Base-by-base conservation (phyloP, 2,113 vertebrate genomes). In the Petrocephalus zakoni region DNA sequence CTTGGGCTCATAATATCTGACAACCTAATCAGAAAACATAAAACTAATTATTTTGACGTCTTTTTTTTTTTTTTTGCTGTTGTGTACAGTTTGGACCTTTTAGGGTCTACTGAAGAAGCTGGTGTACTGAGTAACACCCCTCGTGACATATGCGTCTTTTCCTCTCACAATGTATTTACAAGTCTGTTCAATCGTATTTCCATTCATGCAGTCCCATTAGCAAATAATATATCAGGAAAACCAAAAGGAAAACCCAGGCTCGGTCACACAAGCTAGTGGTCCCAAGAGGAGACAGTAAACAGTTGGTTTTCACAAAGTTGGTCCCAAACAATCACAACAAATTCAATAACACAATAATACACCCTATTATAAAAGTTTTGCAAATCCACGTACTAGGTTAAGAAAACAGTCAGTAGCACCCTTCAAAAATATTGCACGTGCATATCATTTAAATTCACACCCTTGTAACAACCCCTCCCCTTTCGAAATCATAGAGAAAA, bases 351-450 rank as follows among this genome's bases (percentile, higher is more conserved):
- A 72, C 68, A 82, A 82, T 87, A 87, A 89, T 47, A 87, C 89
- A 89, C 85, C 37, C 55, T 55, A 78, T 55, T 86, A 68, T 46
- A 87, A 89, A 89, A 89, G 52, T 52, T 78, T 58, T 37, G 22
- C 58, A 88, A 85, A 89, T 89, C 55, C 81, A 89, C 82, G 9
- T 61, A 56, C 84, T 85, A 83, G 72, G 7, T 75, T 87, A 87
- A 46, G 64, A 89, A 89, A 89, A 90, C 88, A 96, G 94, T 96
- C 95, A 95, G 93, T 95, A 95, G 94, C 95, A 96, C 94, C 95
- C 95, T 96, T 95, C 95, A 96, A 95, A 96, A 95, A 96, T 96
- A 96, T 96, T 96, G 96, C 96, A 96, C 94, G 93, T 96, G 95
- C 94, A 96, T 95, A 95, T 95, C 94, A 90, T 93, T 56, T 64